Evolutionary conservation across 2,113 vertebrate species (phyloP).

Genomic region (Muntiacus muntjak): DNA sequence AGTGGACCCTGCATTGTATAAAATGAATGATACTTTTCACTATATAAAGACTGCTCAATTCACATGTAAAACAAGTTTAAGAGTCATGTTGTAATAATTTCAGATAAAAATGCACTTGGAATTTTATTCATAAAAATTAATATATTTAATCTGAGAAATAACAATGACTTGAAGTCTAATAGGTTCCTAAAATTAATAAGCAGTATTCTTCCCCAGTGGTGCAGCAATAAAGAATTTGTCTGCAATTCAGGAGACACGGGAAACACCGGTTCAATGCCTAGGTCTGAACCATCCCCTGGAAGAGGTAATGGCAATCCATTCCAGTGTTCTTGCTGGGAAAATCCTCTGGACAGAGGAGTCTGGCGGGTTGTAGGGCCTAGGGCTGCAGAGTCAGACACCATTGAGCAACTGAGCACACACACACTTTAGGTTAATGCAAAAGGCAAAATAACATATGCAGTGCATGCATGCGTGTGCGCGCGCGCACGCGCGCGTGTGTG

Average conservation of each 20-base stretch:
- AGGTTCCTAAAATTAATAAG: background rate
- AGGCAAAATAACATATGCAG: background rate
- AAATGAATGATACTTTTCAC: background rate
- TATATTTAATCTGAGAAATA: background rate
- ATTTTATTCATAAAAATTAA: background rate
- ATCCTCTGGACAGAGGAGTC: background rate
- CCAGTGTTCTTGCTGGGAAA: background rate
- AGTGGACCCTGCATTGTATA: background rate
- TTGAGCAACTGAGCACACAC: background rate
- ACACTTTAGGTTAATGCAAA: background rate
- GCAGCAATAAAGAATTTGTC: background rate
- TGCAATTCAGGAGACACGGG: background rate
- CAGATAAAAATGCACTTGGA: background rate
- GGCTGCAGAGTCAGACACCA: background rate
- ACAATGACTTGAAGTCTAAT: background rate
- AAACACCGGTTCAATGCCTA: background rate
- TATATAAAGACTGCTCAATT: background rate
- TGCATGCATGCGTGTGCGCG: accelerated
- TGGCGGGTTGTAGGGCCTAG: background rate
- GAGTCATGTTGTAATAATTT: background rate
- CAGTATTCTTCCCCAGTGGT: background rate
- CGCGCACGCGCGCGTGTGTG: accelerated
- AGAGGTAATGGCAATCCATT: background rate
- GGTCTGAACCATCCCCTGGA: background rate
- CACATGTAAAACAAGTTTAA: background rate